Evolutionary conservation across 2,888 invertebrate genomes (phyloP), one percentile per base, ranked within the genome.

Genomic region (Lasioglossum figueresi): DNA sequence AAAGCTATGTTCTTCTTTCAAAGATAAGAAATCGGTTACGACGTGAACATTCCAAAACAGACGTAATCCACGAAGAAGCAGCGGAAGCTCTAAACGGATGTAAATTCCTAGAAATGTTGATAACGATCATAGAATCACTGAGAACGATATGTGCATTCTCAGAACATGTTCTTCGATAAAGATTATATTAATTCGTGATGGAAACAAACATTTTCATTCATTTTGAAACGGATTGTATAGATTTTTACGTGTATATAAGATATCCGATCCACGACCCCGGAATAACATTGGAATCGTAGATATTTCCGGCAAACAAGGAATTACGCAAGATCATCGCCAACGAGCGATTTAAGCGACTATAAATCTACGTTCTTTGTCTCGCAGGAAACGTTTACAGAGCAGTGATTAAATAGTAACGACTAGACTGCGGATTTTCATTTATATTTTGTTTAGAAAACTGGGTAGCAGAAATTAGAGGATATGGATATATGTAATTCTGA

Each of bases 291-390:
- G 63, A 52, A 82, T 82, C 23, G 23, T 34, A n/a, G 43, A 52
- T 74, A 70, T 59, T 71, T 23, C 74, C 14, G 59, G 70, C 31
- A 31, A 74, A 71, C n/a, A 34, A 8, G 66, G 59, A 59, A 71
- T 84, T 82, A 83, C 34, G 78, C 75, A 84, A 82, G 48, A 19
- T 59, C 27, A 14, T 19, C 56, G 23, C 2, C n/a, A 19, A 66
- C 34, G 66, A 66, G 66, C 66, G 34, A 23, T 74, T 83, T 63
- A 71, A 71, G 63, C 76, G 31, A 43, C 34, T n/a, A 37, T 40
- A 70, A 23, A 40, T 37, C 66, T 4, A 12, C 37, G 23, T 40
- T 40, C 19, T n/a, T 14, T 10, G 40, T n/a, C 70, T 40, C 70
- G 2, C 70, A 40, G 40, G 40, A 70, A 70, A 40, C 70, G n/a